Conservation (phyloP, 2,888 invertebrate genomes). For the Yponomeuta malinellus region DNA sequence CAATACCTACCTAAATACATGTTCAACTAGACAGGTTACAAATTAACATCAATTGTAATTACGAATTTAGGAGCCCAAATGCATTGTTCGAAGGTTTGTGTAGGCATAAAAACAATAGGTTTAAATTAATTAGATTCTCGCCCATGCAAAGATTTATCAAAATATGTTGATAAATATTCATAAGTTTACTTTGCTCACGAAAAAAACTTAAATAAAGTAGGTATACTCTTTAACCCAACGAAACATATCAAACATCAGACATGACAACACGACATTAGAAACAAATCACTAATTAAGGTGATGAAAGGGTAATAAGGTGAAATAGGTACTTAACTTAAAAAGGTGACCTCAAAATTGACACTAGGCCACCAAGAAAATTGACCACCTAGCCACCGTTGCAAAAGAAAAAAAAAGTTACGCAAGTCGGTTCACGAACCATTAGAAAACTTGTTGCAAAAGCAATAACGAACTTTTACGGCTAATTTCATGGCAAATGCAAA, state of each 20-base stretch:
- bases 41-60: not conserved
- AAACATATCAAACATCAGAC: not conserved
- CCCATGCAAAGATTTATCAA: no score
- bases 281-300: not conserved
- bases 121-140: not conserved
- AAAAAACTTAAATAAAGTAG: not conserved
- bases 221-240: not conserved
- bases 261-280: not conserved
- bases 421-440: conserved; percentile 45
- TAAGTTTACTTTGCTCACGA: no score
- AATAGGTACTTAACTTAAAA: not conserved
- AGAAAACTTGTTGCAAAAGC: conserved; percentile 55
- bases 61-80: not conserved
- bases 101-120: conserved; percentile 7
- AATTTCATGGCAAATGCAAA: conserved; percentile 59
- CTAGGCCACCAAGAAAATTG: conserved; percentile 17
- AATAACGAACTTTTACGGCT: conserved; percentile 51
- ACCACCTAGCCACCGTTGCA: conserved; percentile 26
- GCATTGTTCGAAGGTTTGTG: conserved; percentile 3
- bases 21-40: not conserved
- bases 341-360: conserved; percentile 7
- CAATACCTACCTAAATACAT: not conserved
- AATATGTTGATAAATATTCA: no score
- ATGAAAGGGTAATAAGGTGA: not conserved
- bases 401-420: conserved; percentile 47